A percentile compares a stretch with the other conserved stretches of the same genome.
Conservation (phyloP, 2,113 vertebrate species). For the Scartelaos histophorus region DNA sequence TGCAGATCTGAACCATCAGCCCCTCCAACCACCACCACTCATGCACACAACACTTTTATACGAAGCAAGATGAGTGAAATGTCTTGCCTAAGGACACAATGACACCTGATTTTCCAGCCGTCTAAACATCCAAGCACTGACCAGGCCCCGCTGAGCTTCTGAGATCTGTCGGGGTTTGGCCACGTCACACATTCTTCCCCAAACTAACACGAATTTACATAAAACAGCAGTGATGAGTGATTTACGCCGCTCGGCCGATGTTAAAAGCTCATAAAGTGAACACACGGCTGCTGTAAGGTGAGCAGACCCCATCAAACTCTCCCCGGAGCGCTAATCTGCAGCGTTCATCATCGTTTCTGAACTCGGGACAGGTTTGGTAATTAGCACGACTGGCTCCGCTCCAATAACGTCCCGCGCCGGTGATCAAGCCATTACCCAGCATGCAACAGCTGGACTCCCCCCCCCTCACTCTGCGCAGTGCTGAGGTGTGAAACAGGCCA, state of each 20-base stretch:
- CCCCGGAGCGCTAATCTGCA: slow-evolving; percentile 4
- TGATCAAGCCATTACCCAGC: slow-evolving; percentile 54
- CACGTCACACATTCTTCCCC: slow-evolving; percentile 4
- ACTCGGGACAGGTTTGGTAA: slow-evolving; percentile 30
- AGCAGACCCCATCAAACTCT: background rate
- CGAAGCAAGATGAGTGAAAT: too few species aligned
- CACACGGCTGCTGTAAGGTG: background rate
- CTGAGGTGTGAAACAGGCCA: slow-evolving; percentile 19
- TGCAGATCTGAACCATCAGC: too few species aligned
- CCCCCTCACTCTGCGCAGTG: slow-evolving; percentile 17
- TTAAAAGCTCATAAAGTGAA: background rate
- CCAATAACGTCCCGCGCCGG: slow-evolving; percentile 31
- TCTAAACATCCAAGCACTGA: too few species aligned
- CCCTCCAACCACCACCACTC: too few species aligned
- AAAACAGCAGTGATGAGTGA: slow-evolving; percentile 18
- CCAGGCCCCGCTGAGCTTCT: too few species aligned
- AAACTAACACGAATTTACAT: background rate
- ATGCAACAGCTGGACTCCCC: slow-evolving; percentile 41
- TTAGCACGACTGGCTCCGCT: slow-evolving; percentile 41
- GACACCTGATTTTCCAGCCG: too few species aligned
- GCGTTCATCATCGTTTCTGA: slow-evolving; percentile 16
- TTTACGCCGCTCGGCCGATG: background rate
- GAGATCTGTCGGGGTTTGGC: too few species aligned
- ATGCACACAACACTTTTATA: too few species aligned
- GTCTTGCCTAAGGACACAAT: too few species aligned